Base-by-base conservation (phyloP, 2,888 invertebrate species). In the Protophormia terraenovae region DNA sequence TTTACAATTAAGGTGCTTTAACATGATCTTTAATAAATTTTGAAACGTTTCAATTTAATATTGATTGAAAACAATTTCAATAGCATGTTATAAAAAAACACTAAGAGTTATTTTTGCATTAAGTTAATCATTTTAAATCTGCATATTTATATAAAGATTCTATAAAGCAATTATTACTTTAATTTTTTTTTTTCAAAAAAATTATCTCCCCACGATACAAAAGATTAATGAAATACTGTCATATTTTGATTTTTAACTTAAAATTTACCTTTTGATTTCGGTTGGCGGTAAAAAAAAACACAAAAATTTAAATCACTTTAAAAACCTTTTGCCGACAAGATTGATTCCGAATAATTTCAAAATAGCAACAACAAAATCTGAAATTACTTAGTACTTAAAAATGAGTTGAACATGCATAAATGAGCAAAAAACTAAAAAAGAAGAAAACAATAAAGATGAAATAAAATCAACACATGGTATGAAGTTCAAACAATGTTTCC, bases 201-300 rank as follows among this genome's bases (percentile, higher is more conserved):
- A 77, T 76, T 64, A 60, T 69, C 77, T 62, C 55, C 53, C 14
- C 58, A 71, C 73, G 64, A 53, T 32, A 69, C 69, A 83, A 69
- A 82, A 88, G 87, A 88, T 88, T 87, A 88, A 88, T 88, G 87
- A 88, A 87, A 80, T 79, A 64, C 81, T 85, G 85, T 82, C 85
- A 85, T 69, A 82, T 69, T 86, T 84, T 76, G 66, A 78, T 69
- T 60, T 64, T 62, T 38, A 82, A 22, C 41, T 83, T 38, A n/a
- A n/a, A n/a, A 67, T 83, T 79, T 58, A 10, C 2, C 2, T 50
- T 62, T 41, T 16, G 3, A 2, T 60, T 55, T 64, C 12, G 1
- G 22, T 45, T 76, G 83, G 47, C 83, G 84, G 86, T 67, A 58
- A 62, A 81, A 84, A 77, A n/a, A n/a, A n/a, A n/a, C n/a, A n/a